Conservation (phyloP, 2,888 invertebrate genomes). For the Lapara coniferarum region DNA sequence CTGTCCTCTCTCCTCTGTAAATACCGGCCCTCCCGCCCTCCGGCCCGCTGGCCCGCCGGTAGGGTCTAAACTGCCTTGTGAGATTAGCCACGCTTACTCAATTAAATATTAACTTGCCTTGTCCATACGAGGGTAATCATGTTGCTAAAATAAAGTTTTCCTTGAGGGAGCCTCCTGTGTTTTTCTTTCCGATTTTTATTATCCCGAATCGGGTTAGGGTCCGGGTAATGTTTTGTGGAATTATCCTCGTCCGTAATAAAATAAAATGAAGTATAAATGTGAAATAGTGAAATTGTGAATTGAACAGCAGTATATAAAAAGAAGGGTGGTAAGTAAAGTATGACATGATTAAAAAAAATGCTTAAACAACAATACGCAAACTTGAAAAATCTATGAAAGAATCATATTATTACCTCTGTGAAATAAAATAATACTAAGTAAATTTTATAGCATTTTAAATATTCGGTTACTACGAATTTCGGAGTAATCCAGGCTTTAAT, state of each 20-base stretch:
- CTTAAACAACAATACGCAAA: too few relatives aligned
- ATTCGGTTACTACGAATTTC: too few relatives aligned
- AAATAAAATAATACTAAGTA: too few relatives aligned
- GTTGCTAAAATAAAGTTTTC: conserved; percentile 34
- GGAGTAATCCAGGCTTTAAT: too few relatives aligned
- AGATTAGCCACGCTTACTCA: conserved; percentile 53
- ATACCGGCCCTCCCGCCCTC: conserved; percentile 46
- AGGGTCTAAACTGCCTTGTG: conserved; percentile 48
- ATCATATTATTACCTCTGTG: too few relatives aligned
- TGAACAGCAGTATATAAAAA: too few relatives aligned
- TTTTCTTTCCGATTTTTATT: conserved; percentile 26
- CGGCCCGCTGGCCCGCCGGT: conserved; percentile 29
- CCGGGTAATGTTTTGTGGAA: conserved; percentile 7
- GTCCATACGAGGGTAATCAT: conserved; percentile 37
- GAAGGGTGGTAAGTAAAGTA: too few relatives aligned
- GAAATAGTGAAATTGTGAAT: neutral
- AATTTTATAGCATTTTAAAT: too few relatives aligned
- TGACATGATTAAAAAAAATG: too few relatives aligned
- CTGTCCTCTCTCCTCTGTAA: conserved; percentile 45
- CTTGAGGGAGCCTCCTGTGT: conserved; percentile 27
- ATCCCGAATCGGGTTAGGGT: conserved; percentile 10
- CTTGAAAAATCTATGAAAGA: too few relatives aligned
- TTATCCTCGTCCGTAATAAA: conserved; percentile 19
- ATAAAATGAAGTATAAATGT: neutral
- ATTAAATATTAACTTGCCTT: conserved; percentile 53